A percentile compares a stretch with the other conserved stretches of the same genome.
Conservation (phyloP, 2,113 vertebrate species). For the Chaetura pelagica region DNA sequence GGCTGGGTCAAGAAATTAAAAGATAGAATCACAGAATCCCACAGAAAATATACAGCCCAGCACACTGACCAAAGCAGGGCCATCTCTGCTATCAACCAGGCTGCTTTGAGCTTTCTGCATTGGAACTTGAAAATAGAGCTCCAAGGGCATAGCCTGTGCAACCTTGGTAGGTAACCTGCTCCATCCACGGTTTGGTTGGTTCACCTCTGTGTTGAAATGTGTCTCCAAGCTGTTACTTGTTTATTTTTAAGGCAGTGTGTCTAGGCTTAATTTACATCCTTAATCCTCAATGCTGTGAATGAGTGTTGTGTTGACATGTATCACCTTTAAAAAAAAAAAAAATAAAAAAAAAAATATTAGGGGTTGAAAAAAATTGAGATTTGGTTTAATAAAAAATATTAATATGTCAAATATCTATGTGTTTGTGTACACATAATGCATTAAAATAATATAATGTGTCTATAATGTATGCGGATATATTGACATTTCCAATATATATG, state of each 20-base stretch:
- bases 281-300: background rate
- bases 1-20: background rate
- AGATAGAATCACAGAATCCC: background rate
- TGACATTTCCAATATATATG: background rate
- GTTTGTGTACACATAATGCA: background rate
- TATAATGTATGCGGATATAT: background rate
- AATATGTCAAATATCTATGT: background rate
- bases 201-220: background rate
- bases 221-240: background rate
- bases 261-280: background rate
- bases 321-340: background rate
- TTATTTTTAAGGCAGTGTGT: background rate
- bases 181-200: background rate
- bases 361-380: background rate
- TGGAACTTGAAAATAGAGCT: background rate
- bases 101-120: background rate
- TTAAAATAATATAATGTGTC: background rate
- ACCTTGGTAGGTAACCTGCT: background rate
- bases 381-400: background rate
- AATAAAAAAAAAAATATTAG: too few species aligned
- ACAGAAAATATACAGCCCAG: background rate
- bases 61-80: background rate
- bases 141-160: background rate
- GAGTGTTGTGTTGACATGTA: background rate
- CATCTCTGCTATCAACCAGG: background rate